phyloP scores from a whole-genome alignment of 2,888 invertebrate species.

The Noctua janthina region DNA sequence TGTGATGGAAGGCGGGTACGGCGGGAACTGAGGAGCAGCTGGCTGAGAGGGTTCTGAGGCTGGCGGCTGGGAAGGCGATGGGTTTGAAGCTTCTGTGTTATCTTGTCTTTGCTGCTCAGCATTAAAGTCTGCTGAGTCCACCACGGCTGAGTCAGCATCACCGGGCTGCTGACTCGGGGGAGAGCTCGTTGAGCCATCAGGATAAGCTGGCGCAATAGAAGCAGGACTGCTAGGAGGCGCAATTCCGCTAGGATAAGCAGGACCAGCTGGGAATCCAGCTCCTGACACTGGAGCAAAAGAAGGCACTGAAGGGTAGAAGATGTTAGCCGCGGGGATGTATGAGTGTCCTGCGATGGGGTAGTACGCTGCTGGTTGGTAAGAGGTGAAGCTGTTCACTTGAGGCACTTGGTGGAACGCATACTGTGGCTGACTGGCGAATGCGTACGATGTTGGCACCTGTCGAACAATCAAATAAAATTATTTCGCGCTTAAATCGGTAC shows the following conservation, averaged over 20 bases:
- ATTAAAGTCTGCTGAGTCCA: slow-evolving; percentile 83
- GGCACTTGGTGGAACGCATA: slow-evolving; percentile 78
- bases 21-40: slow-evolving; percentile 52
- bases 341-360: slow-evolving; percentile 75
- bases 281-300: slow-evolving; percentile 63
- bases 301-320: slow-evolving; percentile 74
- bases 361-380: slow-evolving; percentile 74
- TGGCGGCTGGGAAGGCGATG: slow-evolving; percentile 65
- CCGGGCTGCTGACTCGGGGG: slow-evolving; percentile 72
- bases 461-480: background rate
- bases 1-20: slow-evolving; percentile 64
- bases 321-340: slow-evolving; percentile 75
- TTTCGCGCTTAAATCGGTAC: background rate
- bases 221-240: slow-evolving; percentile 59
- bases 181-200: slow-evolving; percentile 57
- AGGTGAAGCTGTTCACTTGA: slow-evolving; percentile 72
- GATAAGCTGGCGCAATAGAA: slow-evolving; percentile 53
- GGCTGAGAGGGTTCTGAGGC: slow-evolving; percentile 46
- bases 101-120: slow-evolving; percentile 70
- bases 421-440: slow-evolving; percentile 78
- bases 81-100: slow-evolving; percentile 58
- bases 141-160: slow-evolving; percentile 82
- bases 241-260: slow-evolving; percentile 67
- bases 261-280: slow-evolving; percentile 47
- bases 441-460: slow-evolving; percentile 79